A percentile compares a stretch with the other conserved stretches of the same genome.
phyloP scores from a whole-genome alignment of 2,113 vertebrate species.

The Drymodes brunneopygia region DNA sequence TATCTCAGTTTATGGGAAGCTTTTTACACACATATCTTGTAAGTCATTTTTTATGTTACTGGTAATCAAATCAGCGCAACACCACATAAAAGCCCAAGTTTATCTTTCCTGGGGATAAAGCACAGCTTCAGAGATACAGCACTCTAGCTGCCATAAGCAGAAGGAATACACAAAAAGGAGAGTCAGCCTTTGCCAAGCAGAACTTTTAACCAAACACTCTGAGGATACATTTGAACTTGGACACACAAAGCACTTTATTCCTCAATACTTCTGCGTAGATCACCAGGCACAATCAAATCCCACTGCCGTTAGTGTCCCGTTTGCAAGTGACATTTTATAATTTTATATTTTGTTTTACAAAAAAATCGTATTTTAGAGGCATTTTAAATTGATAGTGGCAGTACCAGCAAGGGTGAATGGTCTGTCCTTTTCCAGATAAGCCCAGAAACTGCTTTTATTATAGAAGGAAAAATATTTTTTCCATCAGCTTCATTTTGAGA shows the following conservation, averaged over 20 bases:
- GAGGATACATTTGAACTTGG: neutral
- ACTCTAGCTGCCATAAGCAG: neutral
- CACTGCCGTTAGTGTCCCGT: neutral
- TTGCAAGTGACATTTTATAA: neutral
- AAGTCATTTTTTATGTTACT: conserved; percentile 45
- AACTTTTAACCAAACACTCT: neutral
- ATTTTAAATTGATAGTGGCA: neutral
- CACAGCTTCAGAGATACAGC: conserved; percentile 5
- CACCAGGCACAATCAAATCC: neutral
- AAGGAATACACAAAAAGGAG: conserved; percentile 8
- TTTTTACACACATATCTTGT: conserved; percentile 43
- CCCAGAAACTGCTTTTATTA: neutral
- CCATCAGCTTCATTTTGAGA: neutral
- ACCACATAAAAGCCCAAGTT: conserved; percentile 55
- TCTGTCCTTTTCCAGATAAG: neutral
- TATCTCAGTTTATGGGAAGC: conserved; percentile 50
- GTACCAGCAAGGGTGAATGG: neutral
- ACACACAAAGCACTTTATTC: neutral
- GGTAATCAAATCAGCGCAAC: conserved; percentile 56
- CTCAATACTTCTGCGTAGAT: conserved; percentile 10
- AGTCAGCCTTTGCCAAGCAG: neutral
- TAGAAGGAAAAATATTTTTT: neutral
- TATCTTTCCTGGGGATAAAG: conserved; percentile 33
- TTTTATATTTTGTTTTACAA: neutral
- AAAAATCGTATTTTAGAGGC: neutral